These are phyloP conservation scores for Pionites leucogaster DNA, from an alignment of 2,113 vertebrate species.

Conservation along the genomic window DNA sequence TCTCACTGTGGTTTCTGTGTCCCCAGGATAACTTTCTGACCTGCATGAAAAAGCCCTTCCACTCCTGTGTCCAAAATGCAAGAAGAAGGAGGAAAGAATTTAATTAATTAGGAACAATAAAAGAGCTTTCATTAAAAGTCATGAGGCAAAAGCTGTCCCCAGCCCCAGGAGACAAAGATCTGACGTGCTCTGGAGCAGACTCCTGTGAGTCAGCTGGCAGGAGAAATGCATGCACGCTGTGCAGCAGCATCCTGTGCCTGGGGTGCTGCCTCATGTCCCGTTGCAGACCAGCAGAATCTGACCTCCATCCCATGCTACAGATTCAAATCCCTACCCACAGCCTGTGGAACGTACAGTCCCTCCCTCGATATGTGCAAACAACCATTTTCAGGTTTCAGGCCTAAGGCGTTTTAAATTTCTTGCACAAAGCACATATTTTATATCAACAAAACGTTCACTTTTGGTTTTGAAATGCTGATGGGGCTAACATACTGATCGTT, in stretches of 20 bases:
- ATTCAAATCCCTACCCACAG: not conserved
- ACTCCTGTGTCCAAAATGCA: not conserved
- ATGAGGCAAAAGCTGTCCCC: conserved; percentile 32
- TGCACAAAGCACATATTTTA: conserved; percentile 35
- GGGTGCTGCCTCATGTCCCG: not conserved
- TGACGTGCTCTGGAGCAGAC: conserved; percentile 20
- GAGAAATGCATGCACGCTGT: not conserved
- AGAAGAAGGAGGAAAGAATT: conserved; percentile 22
- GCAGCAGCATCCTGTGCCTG: conserved; percentile 16
- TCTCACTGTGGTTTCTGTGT: conserved; percentile 13
- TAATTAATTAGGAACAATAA: conserved; percentile 51
- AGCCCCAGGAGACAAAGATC: conserved; percentile 49
- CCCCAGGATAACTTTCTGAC: conserved; percentile 28
- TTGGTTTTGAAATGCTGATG: conserved; percentile 40
- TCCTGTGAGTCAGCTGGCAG: conserved; percentile 50
- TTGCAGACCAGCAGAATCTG: not conserved
- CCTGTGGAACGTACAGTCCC: not conserved
- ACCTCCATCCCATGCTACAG: not conserved
- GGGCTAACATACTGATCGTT: conserved; percentile 56
- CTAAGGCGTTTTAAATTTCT: conserved; percentile 9
- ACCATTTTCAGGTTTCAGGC: not conserved
- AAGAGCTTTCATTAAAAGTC: conserved; percentile 45
- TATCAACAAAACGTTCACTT: conserved; percentile 43
- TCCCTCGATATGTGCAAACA: not conserved
- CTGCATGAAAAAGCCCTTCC: not conserved